phyloP scores from a whole-genome alignment of 2,888 invertebrate genomes.

The Tetrapedia diversipes region DNA sequence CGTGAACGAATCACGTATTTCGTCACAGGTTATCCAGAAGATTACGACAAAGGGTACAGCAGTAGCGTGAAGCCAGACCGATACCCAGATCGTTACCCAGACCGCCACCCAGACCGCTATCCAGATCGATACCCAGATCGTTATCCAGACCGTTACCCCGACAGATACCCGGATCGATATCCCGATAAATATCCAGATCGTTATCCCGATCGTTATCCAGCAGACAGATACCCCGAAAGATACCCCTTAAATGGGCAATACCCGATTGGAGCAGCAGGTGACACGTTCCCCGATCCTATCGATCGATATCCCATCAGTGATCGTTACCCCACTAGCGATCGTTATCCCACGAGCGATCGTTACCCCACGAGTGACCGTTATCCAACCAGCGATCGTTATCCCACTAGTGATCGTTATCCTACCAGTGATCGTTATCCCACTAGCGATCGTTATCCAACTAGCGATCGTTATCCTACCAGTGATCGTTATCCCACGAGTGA shows the following conservation, averaged over 20 bases:
- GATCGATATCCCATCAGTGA: conserved; percentile 73
- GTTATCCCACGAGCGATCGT: conserved; percentile 53
- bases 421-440: no score
- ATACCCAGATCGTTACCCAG: conserved; percentile 73
- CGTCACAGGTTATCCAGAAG: conserved; percentile 74
- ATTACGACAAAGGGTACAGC: no score
- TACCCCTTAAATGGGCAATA: conserved; percentile 83
- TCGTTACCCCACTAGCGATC: no score
- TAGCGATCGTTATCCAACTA: no score
- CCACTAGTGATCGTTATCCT: no score
- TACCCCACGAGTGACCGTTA: conserved; percentile 83
- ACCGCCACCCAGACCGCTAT: conserved; percentile 63
- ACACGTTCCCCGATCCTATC: conserved; percentile 72
- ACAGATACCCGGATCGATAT: conserved; percentile 71
- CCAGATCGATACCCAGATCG: conserved; percentile 71
- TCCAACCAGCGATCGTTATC: no score
- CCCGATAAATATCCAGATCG: conserved; percentile 69
- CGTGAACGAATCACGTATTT: not conserved
- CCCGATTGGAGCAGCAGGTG: conserved; percentile 82
- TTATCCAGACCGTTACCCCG: conserved; percentile 68
- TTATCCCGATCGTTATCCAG: conserved; percentile 68
- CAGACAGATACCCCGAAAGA: conserved; percentile 63
- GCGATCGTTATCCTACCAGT: no score
- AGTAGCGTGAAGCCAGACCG: no score
- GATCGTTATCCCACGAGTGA: conserved; percentile 54